Evolutionary conservation across 2,113 vertebrate species (phyloP).

Genomic region (Damaliscus lunatus): DNA sequence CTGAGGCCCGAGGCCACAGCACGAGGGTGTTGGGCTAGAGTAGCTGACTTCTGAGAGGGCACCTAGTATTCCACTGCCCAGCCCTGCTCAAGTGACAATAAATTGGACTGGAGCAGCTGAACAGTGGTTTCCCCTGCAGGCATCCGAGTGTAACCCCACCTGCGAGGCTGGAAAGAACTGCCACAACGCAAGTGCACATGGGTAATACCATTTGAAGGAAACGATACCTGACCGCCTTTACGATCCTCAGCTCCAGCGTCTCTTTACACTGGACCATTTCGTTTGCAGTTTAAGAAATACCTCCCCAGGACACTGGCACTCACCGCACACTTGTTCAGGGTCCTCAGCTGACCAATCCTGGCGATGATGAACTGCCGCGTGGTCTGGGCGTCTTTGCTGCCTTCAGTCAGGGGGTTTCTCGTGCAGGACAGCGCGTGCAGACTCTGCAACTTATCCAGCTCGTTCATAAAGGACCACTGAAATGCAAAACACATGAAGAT

Average conservation of each 20-base stretch:
- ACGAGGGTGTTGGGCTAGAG: neutral
- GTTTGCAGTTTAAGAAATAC: neutral
- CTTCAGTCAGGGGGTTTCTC: conserved; percentile 84
- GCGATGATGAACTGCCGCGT: conserved; percentile 89
- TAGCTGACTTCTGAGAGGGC: neutral
- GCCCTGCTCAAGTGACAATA: no score
- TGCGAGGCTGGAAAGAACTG: neutral
- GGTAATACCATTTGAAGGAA: neutral
- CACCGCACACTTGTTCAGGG: conserved; percentile 87
- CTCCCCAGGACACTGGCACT: neutral
- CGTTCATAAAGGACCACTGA: conserved; percentile 92
- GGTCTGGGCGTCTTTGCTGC: conserved; percentile 80
- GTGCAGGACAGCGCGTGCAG: conserved; percentile 84
- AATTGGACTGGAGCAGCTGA: neutral
- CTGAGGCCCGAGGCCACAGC: neutral
- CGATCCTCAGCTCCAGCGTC: neutral
- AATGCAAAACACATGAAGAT: neutral
- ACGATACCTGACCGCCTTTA: neutral
- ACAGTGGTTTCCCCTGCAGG: neutral
- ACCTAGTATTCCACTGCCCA: accelerated
- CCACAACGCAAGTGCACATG: accelerated
- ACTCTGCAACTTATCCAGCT: conserved; percentile 88
- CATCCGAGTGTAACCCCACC: no score
- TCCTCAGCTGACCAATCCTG: conserved; percentile 82
- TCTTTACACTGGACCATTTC: neutral